Conservation (phyloP, 1,140 invertebrate genomes). For the Macrotrachela quadricornifera region DNA sequence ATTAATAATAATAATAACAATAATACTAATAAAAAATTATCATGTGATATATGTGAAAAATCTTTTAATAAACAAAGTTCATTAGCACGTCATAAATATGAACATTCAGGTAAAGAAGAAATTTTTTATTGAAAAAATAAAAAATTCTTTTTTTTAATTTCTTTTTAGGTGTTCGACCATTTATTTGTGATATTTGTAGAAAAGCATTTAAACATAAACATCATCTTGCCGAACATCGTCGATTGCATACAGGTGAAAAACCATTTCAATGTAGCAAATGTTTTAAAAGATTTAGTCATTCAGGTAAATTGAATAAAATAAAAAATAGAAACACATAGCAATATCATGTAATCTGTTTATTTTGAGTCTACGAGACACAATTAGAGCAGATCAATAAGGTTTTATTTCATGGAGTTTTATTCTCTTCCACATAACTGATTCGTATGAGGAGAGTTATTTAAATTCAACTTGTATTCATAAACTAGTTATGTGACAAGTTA, state of each 20-base stretch:
- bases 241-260: constrained; percentile 92
- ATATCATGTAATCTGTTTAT: no score
- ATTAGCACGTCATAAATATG: constrained; percentile 89
- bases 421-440: no score
- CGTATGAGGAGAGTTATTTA: no score
- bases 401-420: no score
- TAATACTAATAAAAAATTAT: no score
- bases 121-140: neutral
- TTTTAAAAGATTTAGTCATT: constrained; percentile 93
- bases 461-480: no score
- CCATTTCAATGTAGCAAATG: constrained; percentile 97
- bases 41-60: constrained; percentile 95
- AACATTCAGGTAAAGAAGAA: constrained; percentile 75
- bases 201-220: constrained; percentile 99
- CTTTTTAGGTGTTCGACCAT: constrained; percentile 73
- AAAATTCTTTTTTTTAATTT: neutral
- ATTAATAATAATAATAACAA: no score
- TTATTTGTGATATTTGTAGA: constrained; percentile 88
- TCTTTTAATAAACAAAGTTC: constrained; percentile 96
- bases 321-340: no score
- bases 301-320: constrained; percentile 30
- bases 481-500: no score
- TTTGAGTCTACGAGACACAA: neutral
- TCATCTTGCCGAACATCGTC: constrained; percentile 92
- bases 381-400: no score